phyloP scores from a whole-genome alignment of 2,113 vertebrate genomes.

The Probosciger aterrimus region DNA sequence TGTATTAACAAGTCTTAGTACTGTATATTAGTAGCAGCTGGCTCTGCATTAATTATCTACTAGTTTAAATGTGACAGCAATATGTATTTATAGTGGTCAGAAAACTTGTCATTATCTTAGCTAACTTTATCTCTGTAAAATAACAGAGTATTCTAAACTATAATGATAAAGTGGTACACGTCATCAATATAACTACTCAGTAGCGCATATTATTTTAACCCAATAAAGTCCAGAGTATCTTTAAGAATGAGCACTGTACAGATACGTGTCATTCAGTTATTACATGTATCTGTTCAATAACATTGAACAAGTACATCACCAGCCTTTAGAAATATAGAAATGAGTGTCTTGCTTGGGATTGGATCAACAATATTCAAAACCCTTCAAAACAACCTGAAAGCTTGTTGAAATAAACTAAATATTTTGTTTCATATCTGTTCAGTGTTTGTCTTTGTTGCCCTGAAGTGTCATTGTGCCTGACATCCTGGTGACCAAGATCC shows the following conservation, averaged over 20 bases:
- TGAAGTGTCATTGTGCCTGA: neutral
- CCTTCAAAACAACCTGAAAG: neutral
- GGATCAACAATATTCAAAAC: neutral
- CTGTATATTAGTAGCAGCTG: conserved; percentile 46
- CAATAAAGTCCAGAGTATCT: neutral
- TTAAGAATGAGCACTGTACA: neutral
- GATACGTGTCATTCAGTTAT: neutral
- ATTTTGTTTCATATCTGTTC: neutral
- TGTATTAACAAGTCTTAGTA: conserved; percentile 49
- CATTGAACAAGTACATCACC: neutral
- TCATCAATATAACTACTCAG: neutral
- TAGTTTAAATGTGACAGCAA: conserved; percentile 37
- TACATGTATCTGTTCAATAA: neutral
- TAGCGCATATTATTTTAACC: neutral
- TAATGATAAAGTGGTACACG: neutral
- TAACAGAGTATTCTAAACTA: neutral
- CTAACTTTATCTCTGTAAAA: conserved; percentile 21
- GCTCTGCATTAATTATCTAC: conserved; percentile 62
- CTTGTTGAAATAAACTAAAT: neutral
- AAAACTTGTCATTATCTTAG: conserved; percentile 44
- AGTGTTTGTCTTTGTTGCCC: neutral
- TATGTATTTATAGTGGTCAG: conserved; percentile 46
- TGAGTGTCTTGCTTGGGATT: neutral
- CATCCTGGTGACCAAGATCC: neutral
- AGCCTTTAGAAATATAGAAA: neutral